Conservation (phyloP, 2,797 vertebrate species). For the Scolopax bukidnonensis region DNA sequence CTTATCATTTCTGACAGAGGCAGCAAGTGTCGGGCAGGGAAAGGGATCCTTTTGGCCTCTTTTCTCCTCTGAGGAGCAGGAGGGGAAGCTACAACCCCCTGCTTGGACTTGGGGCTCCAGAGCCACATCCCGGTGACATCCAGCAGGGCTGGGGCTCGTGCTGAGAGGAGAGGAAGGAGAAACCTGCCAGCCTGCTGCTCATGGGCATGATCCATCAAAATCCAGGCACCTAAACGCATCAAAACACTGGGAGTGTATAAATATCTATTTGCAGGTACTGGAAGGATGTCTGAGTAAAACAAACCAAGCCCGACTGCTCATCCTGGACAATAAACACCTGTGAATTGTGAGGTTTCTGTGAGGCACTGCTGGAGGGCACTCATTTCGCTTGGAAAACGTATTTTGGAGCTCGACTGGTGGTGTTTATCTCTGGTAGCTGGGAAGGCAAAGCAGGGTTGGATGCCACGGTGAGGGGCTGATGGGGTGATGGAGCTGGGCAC, state of each 20-base stretch:
- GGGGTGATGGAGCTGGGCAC: rapidly evolving
- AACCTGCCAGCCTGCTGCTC: not conserved
- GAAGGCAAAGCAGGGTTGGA: not conserved
- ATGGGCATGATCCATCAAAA: not conserved
- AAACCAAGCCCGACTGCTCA: not conserved
- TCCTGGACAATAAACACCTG: conserved; percentile 8
- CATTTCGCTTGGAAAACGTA: not conserved
- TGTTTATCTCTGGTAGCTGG: not conserved
- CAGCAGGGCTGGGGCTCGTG: rapidly evolving
- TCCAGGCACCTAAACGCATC: conserved; percentile 4
- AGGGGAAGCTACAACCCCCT: not conserved
- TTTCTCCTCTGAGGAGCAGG: not conserved
- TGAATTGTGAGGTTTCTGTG: not conserved
- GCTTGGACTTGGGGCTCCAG: rapidly evolving
- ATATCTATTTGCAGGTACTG: conserved; percentile 55
- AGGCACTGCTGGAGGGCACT: rapidly evolving
- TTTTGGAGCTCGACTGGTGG: not conserved
- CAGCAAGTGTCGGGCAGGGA: not conserved
- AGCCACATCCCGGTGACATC: not conserved
- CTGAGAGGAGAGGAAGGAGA: not conserved
- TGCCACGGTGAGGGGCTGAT: not conserved
- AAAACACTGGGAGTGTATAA: conserved; percentile 20
- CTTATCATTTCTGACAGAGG: conserved; percentile 1
- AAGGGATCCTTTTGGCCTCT: not conserved
- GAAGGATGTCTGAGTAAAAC: conserved; percentile 37